Percentiles rank a stretch among this genome's conserved stretches.
These are phyloP conservation scores for Drosophila sp. DNA, from an alignment of 1,140 invertebrate genomes.

Conservation along the genomic window DNA sequence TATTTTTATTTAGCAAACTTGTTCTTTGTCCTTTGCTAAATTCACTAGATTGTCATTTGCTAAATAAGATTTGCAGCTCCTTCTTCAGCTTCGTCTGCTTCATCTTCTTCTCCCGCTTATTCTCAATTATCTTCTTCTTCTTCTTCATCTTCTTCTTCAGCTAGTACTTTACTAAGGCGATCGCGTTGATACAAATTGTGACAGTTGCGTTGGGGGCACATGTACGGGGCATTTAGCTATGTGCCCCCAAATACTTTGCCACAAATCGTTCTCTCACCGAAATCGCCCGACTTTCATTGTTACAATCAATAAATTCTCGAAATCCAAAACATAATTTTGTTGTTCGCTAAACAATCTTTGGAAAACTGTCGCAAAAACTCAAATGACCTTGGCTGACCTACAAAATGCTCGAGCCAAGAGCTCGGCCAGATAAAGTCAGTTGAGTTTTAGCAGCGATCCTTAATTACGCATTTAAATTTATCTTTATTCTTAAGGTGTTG, in stretches of 20 bases:
- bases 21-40: conserved; percentile 44
- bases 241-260: conserved; percentile 26
- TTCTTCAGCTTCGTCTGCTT: conserved; percentile 7
- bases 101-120: conserved; percentile 9
- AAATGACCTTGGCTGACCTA: neutral
- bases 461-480: conserved; percentile 3
- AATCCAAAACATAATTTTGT: conserved; percentile 75
- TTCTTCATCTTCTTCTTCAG: conserved; percentile 15
- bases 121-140: no score
- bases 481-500: neutral
- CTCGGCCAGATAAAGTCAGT: neutral
- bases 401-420: conserved; percentile 24
- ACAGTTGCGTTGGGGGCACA: conserved; percentile 22
- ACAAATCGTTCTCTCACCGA: conserved; percentile 13
- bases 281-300: conserved; percentile 1
- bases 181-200: conserved; percentile 25
- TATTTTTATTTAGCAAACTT: conserved; percentile 31
- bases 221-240: conserved; percentile 35
- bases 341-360: conserved; percentile 4
- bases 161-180: neutral
- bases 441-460: conserved; percentile 14
- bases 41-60: conserved; percentile 77
- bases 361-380: neutral
- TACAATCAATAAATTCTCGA: conserved; percentile 11
- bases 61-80: conserved; percentile 51